phyloP scores from a whole-genome alignment of 2,113 vertebrate species.

The Paradisaea rubra region DNA sequence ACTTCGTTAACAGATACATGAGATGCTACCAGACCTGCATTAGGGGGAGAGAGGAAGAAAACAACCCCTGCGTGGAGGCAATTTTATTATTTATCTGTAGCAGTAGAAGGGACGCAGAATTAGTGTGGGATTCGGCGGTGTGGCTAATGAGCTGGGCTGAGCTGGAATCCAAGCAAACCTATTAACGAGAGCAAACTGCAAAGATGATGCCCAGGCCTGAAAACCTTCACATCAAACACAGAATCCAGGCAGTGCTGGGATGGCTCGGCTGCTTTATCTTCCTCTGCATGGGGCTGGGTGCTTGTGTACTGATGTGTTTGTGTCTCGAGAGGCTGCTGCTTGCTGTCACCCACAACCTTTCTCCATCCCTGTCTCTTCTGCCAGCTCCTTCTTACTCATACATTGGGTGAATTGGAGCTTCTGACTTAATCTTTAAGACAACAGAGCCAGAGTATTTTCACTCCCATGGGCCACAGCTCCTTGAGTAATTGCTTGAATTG shows the following conservation, averaged over 20 bases:
- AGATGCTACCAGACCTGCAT: background rate
- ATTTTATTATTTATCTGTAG: conserved; percentile 39
- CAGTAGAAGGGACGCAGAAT: background rate
- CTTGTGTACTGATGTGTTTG: background rate
- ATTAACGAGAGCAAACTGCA: background rate
- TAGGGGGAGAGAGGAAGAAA: conserved; percentile 14
- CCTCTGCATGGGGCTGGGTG: rapidly evolving
- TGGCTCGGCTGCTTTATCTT: background rate
- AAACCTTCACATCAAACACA: background rate
- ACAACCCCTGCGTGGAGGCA: conserved; percentile 11
- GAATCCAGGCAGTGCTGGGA: background rate
- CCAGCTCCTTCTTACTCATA: background rate
- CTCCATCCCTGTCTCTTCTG: background rate
- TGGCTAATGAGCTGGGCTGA: conserved; percentile 22
- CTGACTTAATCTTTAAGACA: background rate
- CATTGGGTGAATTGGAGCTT: background rate
- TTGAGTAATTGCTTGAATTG: background rate
- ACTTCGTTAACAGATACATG: background rate
- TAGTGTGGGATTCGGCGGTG: background rate
- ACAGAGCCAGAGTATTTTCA: background rate
- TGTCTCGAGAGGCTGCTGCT: background rate
- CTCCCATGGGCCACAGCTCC: background rate
- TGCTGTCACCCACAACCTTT: background rate
- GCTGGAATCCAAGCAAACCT: background rate
- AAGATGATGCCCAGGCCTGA: background rate